Base-by-base conservation (phyloP, 2,888 invertebrate species). In the Netelia inedita region DNA sequence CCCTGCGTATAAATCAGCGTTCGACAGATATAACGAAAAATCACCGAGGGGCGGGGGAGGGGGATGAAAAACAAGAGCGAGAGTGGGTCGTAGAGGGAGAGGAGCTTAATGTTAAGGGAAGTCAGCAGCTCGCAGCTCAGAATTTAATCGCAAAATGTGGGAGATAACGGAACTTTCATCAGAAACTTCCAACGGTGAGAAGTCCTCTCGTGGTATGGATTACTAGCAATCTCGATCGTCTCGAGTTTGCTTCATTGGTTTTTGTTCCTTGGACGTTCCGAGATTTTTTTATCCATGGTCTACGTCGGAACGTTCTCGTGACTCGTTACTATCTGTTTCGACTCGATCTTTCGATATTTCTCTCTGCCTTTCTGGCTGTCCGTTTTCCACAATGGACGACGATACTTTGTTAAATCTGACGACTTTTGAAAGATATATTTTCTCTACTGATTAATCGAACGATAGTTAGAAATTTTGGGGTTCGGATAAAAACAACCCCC, bases 61-160 rank as follows among this genome's bases (percentile, higher is more conserved):
- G 66, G 21, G 63, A 65, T 66, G 28, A 55, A 50, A 59, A 65
- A 41, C 59, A 75, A 83, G 28, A 43, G 35, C n/a, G 19, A 5
- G 28, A 2, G 28, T 1, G 3, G 28, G 5, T 5, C 5, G 5
- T 28, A 28, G 78, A 73, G 69, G 50, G 57, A 55, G 71, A 74
- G 71, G 71, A 79, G 57, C 74, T 83, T 63, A 75, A 65, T 57
- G 63, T 63, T 46, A 41, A 5, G 8, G 35, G 57, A 57, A 55
- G 55, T 83, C 11, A 46, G 53, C 28, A 46, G 74, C 23, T 69
- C 35, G 53, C 28, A 46, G 74, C 23, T 69, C 35, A n/a, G 63
- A 75, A 79, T 79, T 74, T 65, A 69, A 79, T 79, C 69, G 23
- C 46, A 46, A 63, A 19, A 65, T 19, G 59, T 1, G 28, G 10